Base-by-base conservation (phyloP, 1,140 invertebrate species). In the Andricus grossulariae region DNA sequence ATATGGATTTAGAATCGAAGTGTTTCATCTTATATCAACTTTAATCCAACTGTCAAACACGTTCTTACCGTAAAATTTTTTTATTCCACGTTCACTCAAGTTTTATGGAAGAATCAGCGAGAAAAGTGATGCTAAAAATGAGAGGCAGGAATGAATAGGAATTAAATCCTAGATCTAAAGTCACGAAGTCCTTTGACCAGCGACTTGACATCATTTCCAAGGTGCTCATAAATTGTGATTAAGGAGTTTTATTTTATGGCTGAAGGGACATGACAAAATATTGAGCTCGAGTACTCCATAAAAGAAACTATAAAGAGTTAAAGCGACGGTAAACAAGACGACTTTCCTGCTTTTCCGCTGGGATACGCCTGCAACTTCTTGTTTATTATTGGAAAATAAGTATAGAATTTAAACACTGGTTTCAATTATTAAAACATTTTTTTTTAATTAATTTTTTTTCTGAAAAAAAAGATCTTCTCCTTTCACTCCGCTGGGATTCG, bases 171-270 rank as follows among this genome's bases (percentile, higher is more conserved):
- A n/a, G 19, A 52, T 51, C 18, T 19, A 8, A 15, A 32, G 21
- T 8, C 16, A 70, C 60, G 16, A 25, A 21, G 51, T 75, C 32
- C 71, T 73, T 21, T 70, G 52, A 57, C 54, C 54, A 52, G 55
- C 50, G 55, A 18, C 71, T 55, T 73, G 76, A 82, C 78, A 78
- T 79, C 74, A 73, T 82, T 82, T 75, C 66, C 73, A 60, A 71
- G 49, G 75, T 77, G 77, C 18, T 79, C 83, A 80, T 86, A 86
- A 86, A 86, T 85, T 66, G 55, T 49, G 83, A 84, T 85, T 84
- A 84, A 85, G 77, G 81, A 82, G 80, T 71, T 73, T 71, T 50
- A 50, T n/a, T 80, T 71, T 80, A 73, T 72, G 70, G 66, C 45
- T 15, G 66, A 73, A 72, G 39, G 55, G 51, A 54, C 76, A 72